A percentile compares a stretch with the other conserved stretches of the same genome.
Evolutionary conservation across 2,113 vertebrate species (phyloP).

Genomic region (Ammodytes marinus): DNA sequence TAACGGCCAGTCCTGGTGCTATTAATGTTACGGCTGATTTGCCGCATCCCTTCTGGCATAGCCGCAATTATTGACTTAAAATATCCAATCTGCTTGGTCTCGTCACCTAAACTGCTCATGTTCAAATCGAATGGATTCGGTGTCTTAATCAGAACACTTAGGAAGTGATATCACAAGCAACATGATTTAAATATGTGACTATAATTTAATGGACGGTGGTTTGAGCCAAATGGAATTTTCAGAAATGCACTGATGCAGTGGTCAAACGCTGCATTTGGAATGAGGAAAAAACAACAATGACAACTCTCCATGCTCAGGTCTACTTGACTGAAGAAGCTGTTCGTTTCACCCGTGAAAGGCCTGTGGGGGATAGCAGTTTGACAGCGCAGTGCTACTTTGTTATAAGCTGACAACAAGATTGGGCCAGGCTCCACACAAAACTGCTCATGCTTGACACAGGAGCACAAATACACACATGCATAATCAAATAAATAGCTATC

Average conservation of each 20-base stretch:
- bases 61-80: constrained; percentile 1
- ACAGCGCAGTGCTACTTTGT: constrained; percentile 4
- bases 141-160: background rate
- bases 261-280: background rate
- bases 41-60: background rate
- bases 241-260: background rate
- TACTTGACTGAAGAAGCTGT: background rate
- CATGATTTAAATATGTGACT: background rate
- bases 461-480: constrained; percentile 2
- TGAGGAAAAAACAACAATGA: too few species aligned
- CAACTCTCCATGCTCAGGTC: background rate
- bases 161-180: background rate
- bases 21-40: constrained; percentile 24
- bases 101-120: background rate
- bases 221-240: background rate
- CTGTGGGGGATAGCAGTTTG: background rate
- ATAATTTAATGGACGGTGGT: background rate
- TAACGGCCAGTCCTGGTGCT: constrained; percentile 16
- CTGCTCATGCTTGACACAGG: background rate
- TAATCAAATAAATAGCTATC: constrained; percentile 8
- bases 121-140: background rate
- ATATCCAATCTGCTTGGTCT: background rate
- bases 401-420: constrained; percentile 35
- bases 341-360: background rate
- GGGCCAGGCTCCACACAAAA: constrained; percentile 7